Conservation (phyloP, 2,113 vertebrate genomes). For the Thunnus maccoyii region DNA sequence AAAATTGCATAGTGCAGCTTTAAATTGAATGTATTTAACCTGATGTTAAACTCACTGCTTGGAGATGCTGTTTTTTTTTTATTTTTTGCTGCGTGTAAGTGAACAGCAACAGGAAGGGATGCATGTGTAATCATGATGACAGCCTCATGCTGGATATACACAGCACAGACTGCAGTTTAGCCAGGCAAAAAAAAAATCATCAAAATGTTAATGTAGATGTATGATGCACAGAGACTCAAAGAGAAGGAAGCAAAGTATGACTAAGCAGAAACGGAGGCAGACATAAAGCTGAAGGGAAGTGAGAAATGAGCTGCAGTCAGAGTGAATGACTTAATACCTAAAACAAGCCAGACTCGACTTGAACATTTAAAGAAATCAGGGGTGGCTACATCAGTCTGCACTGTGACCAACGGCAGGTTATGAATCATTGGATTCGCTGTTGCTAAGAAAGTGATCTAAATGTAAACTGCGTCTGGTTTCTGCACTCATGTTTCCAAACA, state of each 20-base stretch:
- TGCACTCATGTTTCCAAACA: conserved; percentile 49
- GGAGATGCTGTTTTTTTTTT: not conserved
- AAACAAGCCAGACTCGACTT: conserved; percentile 29
- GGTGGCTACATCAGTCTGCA: conserved; percentile 26
- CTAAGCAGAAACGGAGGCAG: conserved; percentile 48
- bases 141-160: conserved; percentile 2
- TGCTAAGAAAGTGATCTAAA: conserved; percentile 35
- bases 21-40: conserved; percentile 10
- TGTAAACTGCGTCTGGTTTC: conserved; percentile 25
- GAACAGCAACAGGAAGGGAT: not conserved
- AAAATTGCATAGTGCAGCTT: not conserved
- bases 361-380: conserved; percentile 47
- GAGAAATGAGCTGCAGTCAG: conserved; percentile 55
- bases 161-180: conserved; percentile 11
- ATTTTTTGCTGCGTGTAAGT: not conserved
- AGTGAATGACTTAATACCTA: conserved; percentile 50
- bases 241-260: conserved; percentile 31
- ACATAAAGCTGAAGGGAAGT: conserved; percentile 39
- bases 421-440: conserved; percentile 43
- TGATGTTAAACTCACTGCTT: not conserved
- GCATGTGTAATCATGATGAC: conserved; percentile 19
- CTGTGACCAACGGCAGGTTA: conserved; percentile 17
- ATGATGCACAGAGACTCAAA: conserved; percentile 25
- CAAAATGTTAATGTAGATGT: conserved; percentile 34
- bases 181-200: conserved; percentile 1